Conservation (phyloP, 2,888 invertebrate species). For the Tetramorium bicarinatum region DNA sequence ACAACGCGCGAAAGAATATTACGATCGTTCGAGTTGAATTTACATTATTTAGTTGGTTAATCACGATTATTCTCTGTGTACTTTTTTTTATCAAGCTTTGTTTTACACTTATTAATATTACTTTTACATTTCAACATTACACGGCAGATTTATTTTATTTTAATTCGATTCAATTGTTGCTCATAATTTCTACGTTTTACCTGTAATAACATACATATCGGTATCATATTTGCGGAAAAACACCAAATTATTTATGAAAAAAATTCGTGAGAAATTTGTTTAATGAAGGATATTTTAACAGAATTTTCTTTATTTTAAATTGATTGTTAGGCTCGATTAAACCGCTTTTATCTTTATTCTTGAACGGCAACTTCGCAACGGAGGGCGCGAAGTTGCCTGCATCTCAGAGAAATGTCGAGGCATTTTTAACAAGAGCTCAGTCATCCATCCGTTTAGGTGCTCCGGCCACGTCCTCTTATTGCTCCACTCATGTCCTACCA, state of each 20-base stretch:
- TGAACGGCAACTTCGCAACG: background rate
- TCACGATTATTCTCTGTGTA: background rate
- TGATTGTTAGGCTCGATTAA: background rate
- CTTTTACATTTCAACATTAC: conserved; percentile 4
- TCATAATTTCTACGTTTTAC: background rate
- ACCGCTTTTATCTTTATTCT: background rate
- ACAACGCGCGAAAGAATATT: background rate
- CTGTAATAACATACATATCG: background rate
- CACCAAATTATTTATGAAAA: background rate
- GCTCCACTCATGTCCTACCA: conserved; percentile 27
- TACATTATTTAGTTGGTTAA: conserved; percentile 31
- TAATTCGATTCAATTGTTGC: background rate
- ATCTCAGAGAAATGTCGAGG: background rate
- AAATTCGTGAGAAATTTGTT: background rate
- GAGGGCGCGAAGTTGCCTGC: conserved; percentile 4
- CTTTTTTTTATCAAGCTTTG: background rate
- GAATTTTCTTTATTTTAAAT: background rate
- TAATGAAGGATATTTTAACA: background rate
- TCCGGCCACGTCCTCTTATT: conserved; percentile 32
- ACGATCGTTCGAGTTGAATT: background rate
- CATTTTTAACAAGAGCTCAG: conserved; percentile 28
- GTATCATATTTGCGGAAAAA: background rate
- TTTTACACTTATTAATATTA: conserved; percentile 7
- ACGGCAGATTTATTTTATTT: background rate
- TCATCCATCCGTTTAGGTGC: conserved; percentile 33